Evolutionary conservation across 2,888 invertebrate genomes (phyloP), one percentile per base, ranked within the genome.

Genomic region (Proisotoma minuta): DNA sequence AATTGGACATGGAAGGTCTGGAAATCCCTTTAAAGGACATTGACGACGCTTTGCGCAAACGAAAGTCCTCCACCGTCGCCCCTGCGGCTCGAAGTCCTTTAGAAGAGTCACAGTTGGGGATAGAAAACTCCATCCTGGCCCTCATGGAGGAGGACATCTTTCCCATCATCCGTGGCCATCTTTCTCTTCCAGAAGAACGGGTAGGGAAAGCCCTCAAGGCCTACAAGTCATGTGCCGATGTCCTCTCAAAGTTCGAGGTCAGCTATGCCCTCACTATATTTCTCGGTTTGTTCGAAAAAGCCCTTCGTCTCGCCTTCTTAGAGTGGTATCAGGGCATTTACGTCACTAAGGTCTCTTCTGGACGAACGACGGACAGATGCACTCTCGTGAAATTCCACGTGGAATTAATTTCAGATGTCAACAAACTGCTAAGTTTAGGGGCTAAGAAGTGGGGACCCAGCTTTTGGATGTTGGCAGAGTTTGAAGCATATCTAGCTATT

Each of bases 311-410:
- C 65, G 63, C 61, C 10, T 63, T 72, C 22, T 29, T 72, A 28
- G 68, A 72, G 43, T 73, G 73, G 73, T 72, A 73, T 52, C 62
- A 69, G 34, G 63, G 43, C 2, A 60, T 56, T 18, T 70, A 61
- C 49, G 10, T 22, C n/a, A 2, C 54, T 60, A 43, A 5, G 43
- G 22, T 18, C 27, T 20, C 59, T 62, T 59, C 57, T 51, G n/a
- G 47, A 2, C 40, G 39, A 54, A 53, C 2, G 26, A 51, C 27
- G 51, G 20, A 59, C 34, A 29, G 29, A n/a, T 56, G 23, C 26
- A 24, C 40, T 3, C n/a, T 23, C 5, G 43, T 56, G 2, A 40
- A 40, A 4, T 29, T 26, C 8, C 23, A 56, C 27, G 40, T 39
- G 3, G 43, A 56, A 10, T 63, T 66, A 50, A n/a, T 43, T 34